Conservation (phyloP, 2,113 vertebrate species). For the Acanthochromis polyacanthus region DNA sequence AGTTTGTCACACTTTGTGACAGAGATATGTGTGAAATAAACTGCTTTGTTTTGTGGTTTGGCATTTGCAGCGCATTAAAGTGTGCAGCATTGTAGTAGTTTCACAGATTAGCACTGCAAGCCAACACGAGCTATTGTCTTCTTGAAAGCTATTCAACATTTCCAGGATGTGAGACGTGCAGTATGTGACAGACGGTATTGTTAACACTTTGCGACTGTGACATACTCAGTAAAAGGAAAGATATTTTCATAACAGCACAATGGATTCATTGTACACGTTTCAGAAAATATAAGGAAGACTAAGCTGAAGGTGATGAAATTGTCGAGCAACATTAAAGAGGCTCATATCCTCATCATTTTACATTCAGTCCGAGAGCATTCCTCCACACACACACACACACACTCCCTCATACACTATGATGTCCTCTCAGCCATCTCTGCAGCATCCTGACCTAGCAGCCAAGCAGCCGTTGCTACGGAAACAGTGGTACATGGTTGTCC, state of each 20-base stretch:
- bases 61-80: not conserved
- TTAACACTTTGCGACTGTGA: not conserved
- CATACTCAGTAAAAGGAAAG: not conserved
- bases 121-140: not conserved
- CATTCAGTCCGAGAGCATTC: constrained; percentile 29
- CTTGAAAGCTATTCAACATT: constrained; percentile 1
- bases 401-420: constrained; percentile 32
- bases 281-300: not conserved
- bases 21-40: not conserved
- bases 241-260: not conserved
- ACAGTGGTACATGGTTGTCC: constrained; percentile 73
- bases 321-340: not conserved
- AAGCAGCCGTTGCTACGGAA: constrained; percentile 81
- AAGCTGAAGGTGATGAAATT: not conserved
- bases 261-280: not conserved
- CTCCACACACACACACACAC: constrained; percentile 27
- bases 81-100: not conserved
- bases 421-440: constrained; percentile 73
- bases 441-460: constrained; percentile 76
- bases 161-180: not conserved
- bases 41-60: not conserved
- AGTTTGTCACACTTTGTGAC: not conserved
- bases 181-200: not conserved
- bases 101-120: not conserved
- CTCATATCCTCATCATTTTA: not conserved